phyloP scores from a whole-genome alignment of 2,797 vertebrate species.

The Pipistrellus kuhlii region DNA sequence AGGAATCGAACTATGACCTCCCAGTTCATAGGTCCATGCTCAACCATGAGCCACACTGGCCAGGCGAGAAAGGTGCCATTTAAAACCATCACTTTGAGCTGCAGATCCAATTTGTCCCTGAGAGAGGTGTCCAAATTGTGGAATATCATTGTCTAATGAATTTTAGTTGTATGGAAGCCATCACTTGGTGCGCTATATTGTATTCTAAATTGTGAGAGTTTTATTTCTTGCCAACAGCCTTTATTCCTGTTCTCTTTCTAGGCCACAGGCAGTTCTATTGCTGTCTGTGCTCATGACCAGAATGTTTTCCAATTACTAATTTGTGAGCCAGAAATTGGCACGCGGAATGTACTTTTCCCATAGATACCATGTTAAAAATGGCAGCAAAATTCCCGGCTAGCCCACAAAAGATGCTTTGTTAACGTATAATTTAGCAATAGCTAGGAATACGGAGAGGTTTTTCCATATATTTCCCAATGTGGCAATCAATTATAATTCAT shows the following conservation, averaged over 20 bases:
- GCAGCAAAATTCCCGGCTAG: neutral
- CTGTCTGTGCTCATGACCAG: neutral
- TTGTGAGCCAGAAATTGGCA: slow-evolving; percentile 41
- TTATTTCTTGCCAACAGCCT: slow-evolving; percentile 14
- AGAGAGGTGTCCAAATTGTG: slow-evolving; percentile 28
- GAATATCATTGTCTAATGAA: slow-evolving; percentile 38
- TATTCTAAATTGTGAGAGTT: slow-evolving; percentile 27
- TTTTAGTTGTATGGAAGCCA: slow-evolving; percentile 27
- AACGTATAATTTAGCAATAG: neutral
- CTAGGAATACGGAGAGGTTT: neutral
- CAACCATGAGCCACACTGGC: too few species aligned
- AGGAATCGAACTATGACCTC: too few species aligned
- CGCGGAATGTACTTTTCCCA: slow-evolving; percentile 16
- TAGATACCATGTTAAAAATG: slow-evolving; percentile 4
- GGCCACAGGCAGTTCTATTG: neutral
- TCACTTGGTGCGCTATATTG: slow-evolving; percentile 3
- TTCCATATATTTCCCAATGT: neutral
- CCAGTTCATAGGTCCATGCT: too few species aligned
- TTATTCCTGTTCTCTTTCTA: slow-evolving; percentile 33
- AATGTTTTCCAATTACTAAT: slow-evolving; percentile 1
- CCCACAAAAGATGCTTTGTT: neutral
- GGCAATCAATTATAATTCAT: neutral
- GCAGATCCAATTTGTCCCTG: neutral
- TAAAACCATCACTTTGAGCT: slow-evolving; percentile 39
- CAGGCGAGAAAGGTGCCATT: neutral